A percentile compares a stretch with the other conserved stretches of the same genome.
These are phyloP conservation scores for Brevipalpus yothersi DNA, from an alignment of 1,140 invertebrate genomes.

Conservation along the genomic window DNA sequence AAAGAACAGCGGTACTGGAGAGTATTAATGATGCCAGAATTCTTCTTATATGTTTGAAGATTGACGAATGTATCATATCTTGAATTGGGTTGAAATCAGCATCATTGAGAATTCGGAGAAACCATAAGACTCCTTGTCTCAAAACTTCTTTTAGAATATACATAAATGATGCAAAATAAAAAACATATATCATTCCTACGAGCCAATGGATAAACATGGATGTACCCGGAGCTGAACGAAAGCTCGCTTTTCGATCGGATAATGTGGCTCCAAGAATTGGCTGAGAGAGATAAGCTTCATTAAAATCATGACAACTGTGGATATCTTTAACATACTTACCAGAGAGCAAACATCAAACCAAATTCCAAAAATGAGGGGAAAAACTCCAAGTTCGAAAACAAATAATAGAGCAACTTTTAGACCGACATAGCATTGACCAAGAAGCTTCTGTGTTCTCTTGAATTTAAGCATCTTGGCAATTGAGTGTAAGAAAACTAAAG, in stretches of 20 bases:
- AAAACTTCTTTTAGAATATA: slow-evolving; percentile 74
- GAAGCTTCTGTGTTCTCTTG: slow-evolving; percentile 44
- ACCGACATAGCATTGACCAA: slow-evolving; percentile 86
- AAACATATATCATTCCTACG: slow-evolving; percentile 97
- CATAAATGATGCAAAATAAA: slow-evolving; percentile 96
- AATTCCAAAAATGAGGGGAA: slow-evolving; percentile 91
- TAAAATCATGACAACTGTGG: not conserved
- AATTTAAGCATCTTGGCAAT: slow-evolving; percentile 38
- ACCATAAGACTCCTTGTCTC: slow-evolving; percentile 86
- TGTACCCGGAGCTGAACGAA: slow-evolving; percentile 66
- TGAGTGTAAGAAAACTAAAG: slow-evolving; percentile 55
- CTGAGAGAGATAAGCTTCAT: slow-evolving; percentile 12
- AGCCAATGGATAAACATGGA: slow-evolving; percentile 97
- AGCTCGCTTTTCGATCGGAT: slow-evolving; percentile 46
- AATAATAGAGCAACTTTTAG: slow-evolving; percentile 76
- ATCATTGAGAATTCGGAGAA: slow-evolving; percentile 87
- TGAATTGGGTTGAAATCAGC: slow-evolving; percentile 97
- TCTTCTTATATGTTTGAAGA: slow-evolving; percentile 63
- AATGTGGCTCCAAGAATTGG: slow-evolving; percentile 78
- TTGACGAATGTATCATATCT: slow-evolving; percentile 92
- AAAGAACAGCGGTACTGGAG: slow-evolving; percentile 77
- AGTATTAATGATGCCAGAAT: slow-evolving; percentile 77
- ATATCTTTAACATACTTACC: slow-evolving; percentile 15
- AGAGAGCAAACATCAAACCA: slow-evolving; percentile 96
- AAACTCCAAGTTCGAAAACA: slow-evolving; percentile 82